Evolutionary conservation across 2,797 vertebrate genomes (phyloP), one percentile per base, ranked within the genome.

Genomic region (Macroramphosus scolopax): DNA sequence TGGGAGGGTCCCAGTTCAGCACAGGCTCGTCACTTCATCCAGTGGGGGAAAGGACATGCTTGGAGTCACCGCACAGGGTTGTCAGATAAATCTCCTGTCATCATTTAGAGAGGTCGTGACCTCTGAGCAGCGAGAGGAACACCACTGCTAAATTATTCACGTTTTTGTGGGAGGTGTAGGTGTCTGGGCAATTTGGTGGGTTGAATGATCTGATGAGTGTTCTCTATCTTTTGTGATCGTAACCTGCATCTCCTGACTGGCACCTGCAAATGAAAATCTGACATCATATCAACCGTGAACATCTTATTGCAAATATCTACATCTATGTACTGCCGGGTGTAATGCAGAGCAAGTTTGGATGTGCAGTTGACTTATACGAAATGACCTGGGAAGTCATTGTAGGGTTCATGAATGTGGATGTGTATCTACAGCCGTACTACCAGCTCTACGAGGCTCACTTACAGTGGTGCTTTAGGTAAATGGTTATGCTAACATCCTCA

Each of bases 121-220:
- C 68, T 66, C 65, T 42, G 45, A 68, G 44, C 44, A 22, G 50
- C 0, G 6, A 41, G 35, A 57, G 35, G 37, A 68, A 39, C 47
- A 59, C 34, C 12, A 17, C 45, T 65, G 46, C 52, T 75, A 57
- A 76, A 82, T 81, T 42, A 73, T 83, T 79, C 63, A 14, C 43
- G 42, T 17, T 34, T 43, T 47, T 52, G 26, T 22, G 5, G 7
- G 41, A 33, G 30, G 12, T 18, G 55, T 46, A 5, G 20, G 29
- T 65, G 56, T 60, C 37, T 2, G 13, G 34, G 30, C 26, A 54
- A 34, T 63, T 58, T 61, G n/a, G 30, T 43, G 16, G 35, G n/a
- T n/a, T n/a, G 55, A 64, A 68, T 54, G 14, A 68, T 62, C 48
- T 29, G 24, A 6, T 58, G 37, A 36, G 35, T 42, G 36, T 57